A percentile compares a stretch with the other conserved stretches of the same genome.
Evolutionary conservation across 1,140 invertebrate species (phyloP).

Genomic region (Dinothrombium tinctorium): DNA sequence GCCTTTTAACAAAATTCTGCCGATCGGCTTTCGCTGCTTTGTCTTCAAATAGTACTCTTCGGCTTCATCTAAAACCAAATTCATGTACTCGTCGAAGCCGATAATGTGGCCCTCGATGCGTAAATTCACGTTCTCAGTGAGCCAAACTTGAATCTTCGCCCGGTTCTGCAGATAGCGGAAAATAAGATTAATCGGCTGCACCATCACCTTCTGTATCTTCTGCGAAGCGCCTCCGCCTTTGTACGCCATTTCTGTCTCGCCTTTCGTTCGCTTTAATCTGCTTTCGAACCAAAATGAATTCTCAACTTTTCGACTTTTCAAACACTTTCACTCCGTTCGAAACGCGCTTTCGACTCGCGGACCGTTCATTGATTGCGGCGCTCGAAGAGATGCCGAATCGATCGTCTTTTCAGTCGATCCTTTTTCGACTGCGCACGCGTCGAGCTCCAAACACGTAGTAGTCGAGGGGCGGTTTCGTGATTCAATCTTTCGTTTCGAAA

Average conservation of each 20-base stretch:
- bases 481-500: no score
- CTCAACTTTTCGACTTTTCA: no score
- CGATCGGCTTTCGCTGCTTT: slow-evolving; percentile 54
- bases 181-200: slow-evolving; percentile 58
- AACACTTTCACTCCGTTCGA: no score
- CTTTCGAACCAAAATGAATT: no score
- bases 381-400: no score
- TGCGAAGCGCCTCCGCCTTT: slow-evolving; percentile 45
- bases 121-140: slow-evolving; percentile 82
- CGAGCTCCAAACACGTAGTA: no score
- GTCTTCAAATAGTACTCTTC: slow-evolving; percentile 84
- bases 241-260: slow-evolving; percentile 42
- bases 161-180: slow-evolving; percentile 32
- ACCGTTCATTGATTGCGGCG: no score
- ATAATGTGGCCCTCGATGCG: slow-evolving; percentile 89
- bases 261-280: no score
- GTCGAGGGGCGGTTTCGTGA: no score
- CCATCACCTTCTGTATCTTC: slow-evolving; percentile 97
- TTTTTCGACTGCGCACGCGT: no score
- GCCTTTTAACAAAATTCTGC: slow-evolving; percentile 45
- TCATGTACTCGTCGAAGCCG: slow-evolving; percentile 99
- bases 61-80: slow-evolving; percentile 88
- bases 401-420: no score
- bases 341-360: no score
- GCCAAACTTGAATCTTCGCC: slow-evolving; percentile 88